These are phyloP conservation scores for Paramuricea clavata DNA, from an alignment of 92 coral and sea anemone species.

Conservation along the genomic window DNA sequence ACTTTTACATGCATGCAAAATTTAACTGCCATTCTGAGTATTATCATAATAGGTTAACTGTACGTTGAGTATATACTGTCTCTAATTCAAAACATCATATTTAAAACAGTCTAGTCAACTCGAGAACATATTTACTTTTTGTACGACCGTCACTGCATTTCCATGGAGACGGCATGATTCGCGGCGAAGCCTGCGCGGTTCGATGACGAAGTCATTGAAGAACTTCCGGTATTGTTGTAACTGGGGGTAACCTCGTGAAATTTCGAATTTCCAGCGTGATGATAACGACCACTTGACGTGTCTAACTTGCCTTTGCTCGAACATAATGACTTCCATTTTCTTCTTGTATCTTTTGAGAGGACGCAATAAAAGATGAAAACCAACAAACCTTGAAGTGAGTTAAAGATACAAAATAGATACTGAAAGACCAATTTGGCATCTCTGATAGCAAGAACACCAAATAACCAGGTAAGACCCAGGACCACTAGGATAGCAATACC, in stretches of 20 bases:
- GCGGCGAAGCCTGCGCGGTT: too few relatives aligned
- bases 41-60: too few relatives aligned
- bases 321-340: neutral
- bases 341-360: neutral
- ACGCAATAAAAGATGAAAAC: slow-evolving; percentile 13
- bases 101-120: too few relatives aligned
- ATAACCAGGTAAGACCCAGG: slow-evolving; percentile 29
- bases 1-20: too few relatives aligned
- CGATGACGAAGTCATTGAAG: neutral
- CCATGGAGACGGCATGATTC: neutral
- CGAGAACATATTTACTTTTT: neutral
- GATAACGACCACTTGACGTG: slow-evolving; percentile 49
- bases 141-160: neutral
- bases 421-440: neutral
- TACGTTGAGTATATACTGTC: too few relatives aligned
- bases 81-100: too few relatives aligned
- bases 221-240: neutral
- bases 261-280: slow-evolving; percentile 40
- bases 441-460: slow-evolving; percentile 26
- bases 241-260: neutral
- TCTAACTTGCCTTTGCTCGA: neutral
- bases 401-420: slow-evolving; percentile 16
- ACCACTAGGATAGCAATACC: slow-evolving; percentile 4
- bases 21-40: too few relatives aligned
- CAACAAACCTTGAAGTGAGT: slow-evolving; percentile 25